These are phyloP conservation scores for Nothura maculosa DNA, from an alignment of 2,797 vertebrate species.

Conservation along the genomic window DNA sequence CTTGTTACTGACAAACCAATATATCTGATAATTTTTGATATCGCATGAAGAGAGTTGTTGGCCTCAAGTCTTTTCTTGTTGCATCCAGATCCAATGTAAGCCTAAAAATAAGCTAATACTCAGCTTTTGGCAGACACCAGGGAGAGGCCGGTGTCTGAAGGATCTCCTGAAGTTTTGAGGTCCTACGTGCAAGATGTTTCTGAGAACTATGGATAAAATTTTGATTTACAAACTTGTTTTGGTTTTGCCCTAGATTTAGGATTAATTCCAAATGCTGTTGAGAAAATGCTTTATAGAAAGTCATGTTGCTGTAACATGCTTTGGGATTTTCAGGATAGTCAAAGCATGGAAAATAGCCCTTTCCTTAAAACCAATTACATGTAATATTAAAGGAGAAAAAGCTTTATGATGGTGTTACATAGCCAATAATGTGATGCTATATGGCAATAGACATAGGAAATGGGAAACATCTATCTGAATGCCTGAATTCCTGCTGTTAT, in stretches of 20 bases:
- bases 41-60: neutral
- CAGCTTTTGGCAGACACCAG: neutral
- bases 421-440: neutral
- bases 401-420: neutral
- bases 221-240: constrained; percentile 5
- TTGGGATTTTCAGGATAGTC: neutral
- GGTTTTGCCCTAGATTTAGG: neutral
- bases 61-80: neutral
- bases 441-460: neutral
- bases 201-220: neutral
- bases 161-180: neutral
- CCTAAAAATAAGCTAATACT: neutral
- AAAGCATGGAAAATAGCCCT: neutral
- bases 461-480: neutral
- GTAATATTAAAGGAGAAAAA: neutral
- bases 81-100: neutral
- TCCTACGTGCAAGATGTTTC: neutral
- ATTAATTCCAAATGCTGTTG: neutral
- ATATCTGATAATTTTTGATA: neutral
- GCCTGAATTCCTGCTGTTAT: neutral
- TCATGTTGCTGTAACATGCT: neutral
- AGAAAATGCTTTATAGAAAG: neutral
- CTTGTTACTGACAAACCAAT: neutral
- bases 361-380: neutral
- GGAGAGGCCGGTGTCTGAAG: neutral